These are phyloP conservation scores for Mus caroli DNA, from an alignment of 2,797 vertebrate species.

Conservation along the genomic window DNA sequence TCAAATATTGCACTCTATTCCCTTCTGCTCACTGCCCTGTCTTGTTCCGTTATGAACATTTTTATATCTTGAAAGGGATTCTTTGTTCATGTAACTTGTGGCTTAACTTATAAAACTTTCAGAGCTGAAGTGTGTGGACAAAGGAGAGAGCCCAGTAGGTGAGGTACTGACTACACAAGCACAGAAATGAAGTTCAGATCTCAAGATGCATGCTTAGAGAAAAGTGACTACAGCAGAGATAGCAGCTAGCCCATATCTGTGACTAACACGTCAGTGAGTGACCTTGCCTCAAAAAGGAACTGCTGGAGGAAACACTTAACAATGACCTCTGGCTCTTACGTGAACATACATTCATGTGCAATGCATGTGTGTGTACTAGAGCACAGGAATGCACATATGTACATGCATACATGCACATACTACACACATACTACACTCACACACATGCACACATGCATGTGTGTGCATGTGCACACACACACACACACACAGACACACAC, in stretches of 20 bases:
- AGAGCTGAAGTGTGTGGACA: conserved; percentile 28
- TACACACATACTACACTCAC: too few species aligned
- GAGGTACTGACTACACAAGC: not conserved
- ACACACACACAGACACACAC: not conserved
- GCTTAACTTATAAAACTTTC: conserved; percentile 73
- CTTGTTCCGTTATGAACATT: conserved; percentile 60
- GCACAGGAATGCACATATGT: not conserved
- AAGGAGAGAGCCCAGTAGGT: not conserved
- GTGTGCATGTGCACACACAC: not conserved
- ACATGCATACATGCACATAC: not conserved
- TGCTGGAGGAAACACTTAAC: not conserved
- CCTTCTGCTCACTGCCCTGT: conserved; percentile 47
- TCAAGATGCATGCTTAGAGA: not conserved
- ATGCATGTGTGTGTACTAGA: not conserved
- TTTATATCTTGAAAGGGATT: conserved; percentile 63
- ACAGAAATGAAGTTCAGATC: not conserved
- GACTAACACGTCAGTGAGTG: not conserved
- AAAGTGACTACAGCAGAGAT: not conserved
- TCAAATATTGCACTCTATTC: conserved; percentile 72
- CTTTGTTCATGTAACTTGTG: conserved; percentile 43
- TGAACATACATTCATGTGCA: not conserved
- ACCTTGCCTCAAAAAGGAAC: not conserved
- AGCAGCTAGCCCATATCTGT: not conserved
- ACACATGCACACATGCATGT: not conserved
- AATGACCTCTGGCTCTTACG: not conserved